These are phyloP conservation scores for Linurgus olivaceus DNA, from an alignment of 2,797 vertebrate genomes.

Conservation along the genomic window DNA sequence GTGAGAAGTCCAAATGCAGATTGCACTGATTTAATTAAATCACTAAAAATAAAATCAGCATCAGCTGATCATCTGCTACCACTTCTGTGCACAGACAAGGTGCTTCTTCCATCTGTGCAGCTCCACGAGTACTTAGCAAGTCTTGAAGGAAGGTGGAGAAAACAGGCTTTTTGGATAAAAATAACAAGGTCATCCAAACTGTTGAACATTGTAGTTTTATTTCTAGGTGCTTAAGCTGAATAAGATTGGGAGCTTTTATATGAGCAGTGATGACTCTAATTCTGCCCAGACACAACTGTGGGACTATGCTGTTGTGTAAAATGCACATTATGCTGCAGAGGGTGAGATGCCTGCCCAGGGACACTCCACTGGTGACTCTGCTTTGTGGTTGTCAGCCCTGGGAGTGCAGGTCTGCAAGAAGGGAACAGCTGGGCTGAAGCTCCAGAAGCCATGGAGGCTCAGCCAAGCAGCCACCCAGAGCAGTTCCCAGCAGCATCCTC, in stretches of 20 bases:
- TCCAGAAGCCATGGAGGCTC: fast-evolving
- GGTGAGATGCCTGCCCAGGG: background rate
- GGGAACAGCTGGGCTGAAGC: background rate
- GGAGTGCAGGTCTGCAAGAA: fast-evolving
- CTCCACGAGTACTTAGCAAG: background rate
- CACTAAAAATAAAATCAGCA: conserved; percentile 2
- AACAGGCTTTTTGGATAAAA: background rate
- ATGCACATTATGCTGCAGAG: background rate
- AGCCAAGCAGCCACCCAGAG: background rate
- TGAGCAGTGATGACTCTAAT: background rate
- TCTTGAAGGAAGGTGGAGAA: background rate
- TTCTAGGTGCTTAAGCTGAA: background rate
- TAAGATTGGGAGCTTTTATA: background rate
- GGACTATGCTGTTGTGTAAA: background rate
- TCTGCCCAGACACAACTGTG: background rate
- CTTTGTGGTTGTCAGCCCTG: background rate
- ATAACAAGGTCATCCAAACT: background rate
- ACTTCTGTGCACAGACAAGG: background rate
- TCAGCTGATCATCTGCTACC: background rate
- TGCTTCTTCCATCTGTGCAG: conserved; percentile 8
- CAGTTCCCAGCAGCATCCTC: background rate
- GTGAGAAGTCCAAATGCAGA: background rate
- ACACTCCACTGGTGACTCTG: background rate
- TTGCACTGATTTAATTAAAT: background rate
- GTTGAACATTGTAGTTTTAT: background rate